These are phyloP conservation scores for Diaprepes abbreviatus DNA, from an alignment of 2,888 invertebrate genomes.

Conservation along the genomic window DNA sequence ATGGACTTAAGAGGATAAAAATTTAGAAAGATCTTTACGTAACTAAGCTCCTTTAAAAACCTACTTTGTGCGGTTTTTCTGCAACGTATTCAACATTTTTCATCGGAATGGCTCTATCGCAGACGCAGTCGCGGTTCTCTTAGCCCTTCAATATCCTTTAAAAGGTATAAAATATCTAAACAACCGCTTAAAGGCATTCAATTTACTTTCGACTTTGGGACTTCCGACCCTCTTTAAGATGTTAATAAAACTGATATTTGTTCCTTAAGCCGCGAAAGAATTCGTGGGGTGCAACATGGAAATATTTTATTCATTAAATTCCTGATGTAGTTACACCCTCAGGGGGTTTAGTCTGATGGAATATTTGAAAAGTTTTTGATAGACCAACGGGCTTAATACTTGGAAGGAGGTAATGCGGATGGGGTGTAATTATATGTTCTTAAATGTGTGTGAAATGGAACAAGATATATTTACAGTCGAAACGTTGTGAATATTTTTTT, in stretches of 20 bases:
- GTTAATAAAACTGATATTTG: slow-evolving; percentile 48
- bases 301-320: slow-evolving; percentile 48
- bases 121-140: not conserved
- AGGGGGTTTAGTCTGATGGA: slow-evolving; percentile 25
- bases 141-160: slow-evolving; percentile 31
- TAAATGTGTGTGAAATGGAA: no score
- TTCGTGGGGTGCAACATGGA: slow-evolving; percentile 28
- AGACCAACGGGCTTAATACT: not conserved
- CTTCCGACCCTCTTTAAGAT: slow-evolving; percentile 32
- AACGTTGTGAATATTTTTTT: no score
- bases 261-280: slow-evolving; percentile 38
- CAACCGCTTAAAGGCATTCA: slow-evolving; percentile 43
- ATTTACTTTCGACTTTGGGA: slow-evolving; percentile 36
- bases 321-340: slow-evolving; percentile 30
- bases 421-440: not conserved
- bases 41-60: slow-evolving; percentile 40
- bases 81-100: slow-evolving; percentile 44
- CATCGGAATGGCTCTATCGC: slow-evolving; percentile 15
- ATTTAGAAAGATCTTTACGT: slow-evolving; percentile 30
- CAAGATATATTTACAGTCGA: no score
- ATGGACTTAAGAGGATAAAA: slow-evolving; percentile 40
- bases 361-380: slow-evolving; percentile 30
- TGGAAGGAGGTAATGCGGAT: not conserved
- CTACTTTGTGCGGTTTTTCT: slow-evolving; percentile 39
- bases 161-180: slow-evolving; percentile 48